Conservation (phyloP, 2,888 invertebrate genomes). For the Ypsolopha sequella region DNA sequence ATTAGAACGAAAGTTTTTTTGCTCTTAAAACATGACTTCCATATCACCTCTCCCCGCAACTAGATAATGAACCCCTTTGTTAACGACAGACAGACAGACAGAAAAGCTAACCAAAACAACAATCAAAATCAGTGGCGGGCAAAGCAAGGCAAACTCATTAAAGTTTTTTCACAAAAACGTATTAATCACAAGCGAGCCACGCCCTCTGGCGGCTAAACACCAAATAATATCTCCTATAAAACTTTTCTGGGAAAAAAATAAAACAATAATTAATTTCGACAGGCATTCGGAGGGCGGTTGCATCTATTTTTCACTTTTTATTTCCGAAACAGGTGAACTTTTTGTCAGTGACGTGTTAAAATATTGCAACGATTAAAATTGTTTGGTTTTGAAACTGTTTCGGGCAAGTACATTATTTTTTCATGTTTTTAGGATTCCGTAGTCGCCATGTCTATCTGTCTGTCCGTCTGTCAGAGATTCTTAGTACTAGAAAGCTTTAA, state of each 20-base stretch:
- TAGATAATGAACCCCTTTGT: neutral
- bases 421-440: neutral
- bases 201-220: slow-evolving; percentile 64
- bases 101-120: slow-evolving; percentile 3
- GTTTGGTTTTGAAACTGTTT: slow-evolving; percentile 21
- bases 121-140: slow-evolving; percentile 27
- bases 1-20: too few species aligned
- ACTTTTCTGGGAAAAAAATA: slow-evolving; percentile 39
- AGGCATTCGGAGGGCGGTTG: slow-evolving; percentile 45
- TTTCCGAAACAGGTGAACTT: slow-evolving; percentile 39
- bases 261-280: slow-evolving; percentile 62
- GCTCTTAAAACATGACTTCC: too few species aligned
- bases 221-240: slow-evolving; percentile 64
- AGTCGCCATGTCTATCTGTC: too few species aligned
- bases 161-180: slow-evolving; percentile 61
- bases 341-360: slow-evolving; percentile 29
- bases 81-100: neutral
- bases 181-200: slow-evolving; percentile 56
- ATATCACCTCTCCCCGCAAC: neutral
- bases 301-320: slow-evolving; percentile 24
- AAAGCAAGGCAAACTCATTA: slow-evolving; percentile 46
- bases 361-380: slow-evolving; percentile 31
- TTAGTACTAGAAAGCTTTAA: too few species aligned
- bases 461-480: too few species aligned
- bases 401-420: slow-evolving; percentile 21